Percentiles rank a stretch among this genome's conserved stretches.
These are phyloP conservation scores for Corydoras maculifer DNA, from an alignment of 2,113 vertebrate genomes.

Conservation along the genomic window DNA sequence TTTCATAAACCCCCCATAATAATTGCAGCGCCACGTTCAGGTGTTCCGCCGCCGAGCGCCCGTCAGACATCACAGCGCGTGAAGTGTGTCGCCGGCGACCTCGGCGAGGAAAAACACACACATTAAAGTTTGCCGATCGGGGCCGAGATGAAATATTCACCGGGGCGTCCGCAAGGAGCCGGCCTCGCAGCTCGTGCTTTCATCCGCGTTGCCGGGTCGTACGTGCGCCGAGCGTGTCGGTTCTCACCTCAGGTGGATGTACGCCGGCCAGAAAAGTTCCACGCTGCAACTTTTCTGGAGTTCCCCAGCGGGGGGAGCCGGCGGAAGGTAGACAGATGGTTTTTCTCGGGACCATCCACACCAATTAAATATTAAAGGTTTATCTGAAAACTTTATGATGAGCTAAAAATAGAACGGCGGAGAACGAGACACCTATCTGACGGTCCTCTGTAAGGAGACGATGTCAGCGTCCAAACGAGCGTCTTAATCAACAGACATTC, in stretches of 20 bases:
- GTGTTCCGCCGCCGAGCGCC: constrained; percentile 32
- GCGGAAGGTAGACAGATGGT: constrained; percentile 58
- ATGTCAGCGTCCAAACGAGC: too few species aligned
- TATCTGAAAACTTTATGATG: constrained; percentile 60
- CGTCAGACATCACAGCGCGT: constrained; percentile 33
- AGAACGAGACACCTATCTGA: constrained; percentile 49
- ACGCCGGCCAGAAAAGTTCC: not conserved
- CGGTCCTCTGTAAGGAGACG: too few species aligned
- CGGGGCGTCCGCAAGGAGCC: constrained; percentile 28
- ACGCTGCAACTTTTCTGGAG: constrained; percentile 11
- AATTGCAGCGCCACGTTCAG: constrained; percentile 31
- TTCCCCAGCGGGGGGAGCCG: constrained; percentile 42
- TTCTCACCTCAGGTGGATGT: not conserved
- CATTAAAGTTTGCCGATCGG: constrained; percentile 49
- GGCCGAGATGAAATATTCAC: constrained; percentile 59
- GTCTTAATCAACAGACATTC: too few species aligned
- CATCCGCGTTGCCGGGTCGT: constrained; percentile 23
- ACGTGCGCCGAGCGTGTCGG: constrained; percentile 3
- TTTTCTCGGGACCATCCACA: constrained; percentile 42
- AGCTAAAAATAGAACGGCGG: constrained; percentile 52
- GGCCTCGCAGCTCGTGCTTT: constrained; percentile 11
- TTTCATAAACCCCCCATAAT: constrained; percentile 42
- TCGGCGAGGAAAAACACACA: constrained; percentile 46
- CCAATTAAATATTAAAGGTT: constrained; percentile 59
- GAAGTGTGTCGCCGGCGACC: constrained; percentile 36